Evolutionary conservation across 2,113 vertebrate species (phyloP).

Genomic region (Heterochromis multidens): DNA sequence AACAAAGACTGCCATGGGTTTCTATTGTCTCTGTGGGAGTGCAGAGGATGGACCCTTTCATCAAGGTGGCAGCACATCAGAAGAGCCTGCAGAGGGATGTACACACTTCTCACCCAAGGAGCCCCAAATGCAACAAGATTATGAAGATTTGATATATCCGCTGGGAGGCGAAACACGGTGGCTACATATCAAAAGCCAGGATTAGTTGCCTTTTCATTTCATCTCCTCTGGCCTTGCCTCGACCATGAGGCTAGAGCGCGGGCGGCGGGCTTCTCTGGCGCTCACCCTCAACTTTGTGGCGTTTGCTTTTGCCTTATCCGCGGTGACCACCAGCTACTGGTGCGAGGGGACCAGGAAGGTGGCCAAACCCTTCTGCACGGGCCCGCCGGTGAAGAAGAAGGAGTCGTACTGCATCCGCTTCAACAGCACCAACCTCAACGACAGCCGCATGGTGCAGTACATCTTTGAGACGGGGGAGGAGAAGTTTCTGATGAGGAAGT

Average conservation of each 20-base stretch:
- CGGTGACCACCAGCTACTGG: constrained; percentile 89
- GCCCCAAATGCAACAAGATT: constrained; percentile 59
- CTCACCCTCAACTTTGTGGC: constrained; percentile 82
- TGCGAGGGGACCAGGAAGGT: constrained; percentile 86
- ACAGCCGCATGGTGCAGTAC: constrained; percentile 81
- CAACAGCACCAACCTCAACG: constrained; percentile 74
- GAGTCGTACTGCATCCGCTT: constrained; percentile 81
- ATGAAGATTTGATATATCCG: constrained; percentile 72
- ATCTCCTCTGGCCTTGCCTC: constrained; percentile 45
- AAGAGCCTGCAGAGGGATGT: constrained; percentile 1
- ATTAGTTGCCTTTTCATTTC: constrained; percentile 64
- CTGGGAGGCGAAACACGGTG: constrained; percentile 47
- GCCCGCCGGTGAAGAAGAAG: constrained; percentile 54
- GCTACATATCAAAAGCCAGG: constrained; percentile 59
- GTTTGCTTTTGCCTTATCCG: constrained; percentile 81
- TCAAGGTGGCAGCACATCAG: background rate
- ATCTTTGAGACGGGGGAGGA: constrained; percentile 87
- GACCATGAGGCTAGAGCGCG: constrained; percentile 72
- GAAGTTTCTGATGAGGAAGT: constrained; percentile 80
- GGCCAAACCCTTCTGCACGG: constrained; percentile 84
- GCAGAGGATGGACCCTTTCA: background rate
- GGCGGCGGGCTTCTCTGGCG: constrained; percentile 77
- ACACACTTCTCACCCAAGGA: constrained; percentile 31
- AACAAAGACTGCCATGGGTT: constrained; percentile 13
- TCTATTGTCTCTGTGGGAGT: background rate